Evolutionary conservation across 2,113 vertebrate genomes (phyloP).

Genomic region (Xiphias gladius): DNA sequence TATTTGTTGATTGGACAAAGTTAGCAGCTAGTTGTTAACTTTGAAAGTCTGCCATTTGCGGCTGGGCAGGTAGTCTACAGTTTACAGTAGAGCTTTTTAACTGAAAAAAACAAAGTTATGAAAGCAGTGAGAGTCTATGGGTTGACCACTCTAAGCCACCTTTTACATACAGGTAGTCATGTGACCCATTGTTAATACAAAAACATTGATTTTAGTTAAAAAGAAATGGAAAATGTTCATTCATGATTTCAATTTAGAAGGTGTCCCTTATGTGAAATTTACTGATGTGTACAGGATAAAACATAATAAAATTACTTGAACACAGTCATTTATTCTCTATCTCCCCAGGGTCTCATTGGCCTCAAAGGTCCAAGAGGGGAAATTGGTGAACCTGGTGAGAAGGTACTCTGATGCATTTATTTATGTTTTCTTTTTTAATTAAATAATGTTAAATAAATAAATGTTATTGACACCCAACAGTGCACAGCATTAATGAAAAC

Average conservation of each 20-base stretch:
- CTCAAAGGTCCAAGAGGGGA: conserved; percentile 83
- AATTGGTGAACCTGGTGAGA: conserved; percentile 86
- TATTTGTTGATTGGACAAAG: too few species aligned
- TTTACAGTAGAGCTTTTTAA: too few species aligned
- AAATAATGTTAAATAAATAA: background rate
- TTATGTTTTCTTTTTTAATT: background rate
- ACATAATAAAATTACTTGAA: background rate
- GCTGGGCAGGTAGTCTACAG: too few species aligned
- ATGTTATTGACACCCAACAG: too few species aligned
- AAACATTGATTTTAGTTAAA: background rate
- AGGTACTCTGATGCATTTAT: conserved; percentile 79
- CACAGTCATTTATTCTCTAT: background rate
- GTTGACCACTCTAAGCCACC: background rate
- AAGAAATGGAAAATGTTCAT: background rate
- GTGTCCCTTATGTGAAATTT: background rate
- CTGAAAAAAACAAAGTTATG: too few species aligned
- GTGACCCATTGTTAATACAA: background rate
- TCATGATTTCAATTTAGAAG: background rate
- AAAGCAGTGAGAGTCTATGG: background rate
- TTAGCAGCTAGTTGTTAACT: too few species aligned
- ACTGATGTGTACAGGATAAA: background rate
- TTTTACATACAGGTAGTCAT: background rate
- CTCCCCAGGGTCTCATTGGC: conserved; percentile 85
- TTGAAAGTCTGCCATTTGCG: too few species aligned
- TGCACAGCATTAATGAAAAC: background rate